Conservation (phyloP, 1,140 invertebrate genomes). For the Lasioglossum baleicum region DNA sequence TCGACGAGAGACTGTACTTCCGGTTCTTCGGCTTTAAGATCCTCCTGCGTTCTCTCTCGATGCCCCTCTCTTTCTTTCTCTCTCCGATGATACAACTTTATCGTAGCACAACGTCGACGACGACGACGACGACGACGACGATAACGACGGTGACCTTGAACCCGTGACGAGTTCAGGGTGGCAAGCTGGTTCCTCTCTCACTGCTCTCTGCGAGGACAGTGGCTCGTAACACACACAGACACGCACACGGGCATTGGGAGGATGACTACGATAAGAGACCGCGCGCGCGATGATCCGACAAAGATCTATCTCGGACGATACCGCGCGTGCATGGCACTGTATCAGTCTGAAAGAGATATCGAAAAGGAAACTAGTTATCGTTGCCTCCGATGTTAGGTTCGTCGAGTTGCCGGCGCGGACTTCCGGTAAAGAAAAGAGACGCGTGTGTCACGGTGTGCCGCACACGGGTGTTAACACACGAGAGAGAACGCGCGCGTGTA, state of each 20-base stretch:
- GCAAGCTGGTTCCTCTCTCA: background rate
- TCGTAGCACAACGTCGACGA: background rate
- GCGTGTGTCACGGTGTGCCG: no score
- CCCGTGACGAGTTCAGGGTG: conserved; percentile 26
- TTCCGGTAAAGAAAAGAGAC: no score
- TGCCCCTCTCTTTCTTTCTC: background rate
- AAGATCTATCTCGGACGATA: no score
- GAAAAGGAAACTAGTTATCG: no score
- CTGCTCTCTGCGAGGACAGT: background rate
- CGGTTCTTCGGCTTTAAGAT: conserved; percentile 12
- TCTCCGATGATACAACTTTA: no score
- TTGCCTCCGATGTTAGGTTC: no score
- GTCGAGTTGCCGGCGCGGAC: no score
- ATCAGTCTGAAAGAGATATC: background rate
- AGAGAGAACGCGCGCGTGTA: no score
- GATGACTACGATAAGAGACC: conserved; percentile 6
- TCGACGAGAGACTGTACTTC: conserved; percentile 9
- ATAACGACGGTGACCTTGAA: conserved; percentile 45
- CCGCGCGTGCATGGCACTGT: conserved; percentile 28
- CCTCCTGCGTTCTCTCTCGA: conserved; percentile 17
- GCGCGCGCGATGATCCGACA: conserved; percentile 24
- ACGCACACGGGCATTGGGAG: conserved; percentile 50
- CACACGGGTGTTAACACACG: no score
- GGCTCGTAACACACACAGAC: conserved; percentile 56
- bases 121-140: background rate